These are phyloP conservation scores for Blastomussa wellsi DNA, from an alignment of 92 coral and sea anemone species.

Conservation along the genomic window DNA sequence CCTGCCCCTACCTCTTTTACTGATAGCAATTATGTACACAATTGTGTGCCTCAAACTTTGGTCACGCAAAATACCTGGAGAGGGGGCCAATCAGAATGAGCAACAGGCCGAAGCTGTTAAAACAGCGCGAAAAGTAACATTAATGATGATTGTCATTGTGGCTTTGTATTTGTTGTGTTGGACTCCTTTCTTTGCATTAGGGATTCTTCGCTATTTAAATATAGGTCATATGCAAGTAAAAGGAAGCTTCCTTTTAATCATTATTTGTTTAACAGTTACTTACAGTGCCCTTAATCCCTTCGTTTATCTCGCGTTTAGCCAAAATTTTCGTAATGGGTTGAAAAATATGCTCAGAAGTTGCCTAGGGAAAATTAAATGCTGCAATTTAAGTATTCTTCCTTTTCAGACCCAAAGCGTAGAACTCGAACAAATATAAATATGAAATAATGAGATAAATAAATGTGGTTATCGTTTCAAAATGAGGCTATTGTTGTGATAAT, in stretches of 20 bases:
- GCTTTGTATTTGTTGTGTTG: neutral
- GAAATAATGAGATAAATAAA: no score
- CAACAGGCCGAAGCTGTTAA: conserved; percentile 15
- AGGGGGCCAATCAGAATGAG: conserved; percentile 14
- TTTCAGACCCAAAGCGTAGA: neutral
- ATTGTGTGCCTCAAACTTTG: neutral
- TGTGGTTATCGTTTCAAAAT: no score
- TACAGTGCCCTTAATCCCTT: neutral
- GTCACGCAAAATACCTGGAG: conserved; percentile 23
- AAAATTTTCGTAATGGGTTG: neutral
- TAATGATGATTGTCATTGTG: conserved; percentile 8
- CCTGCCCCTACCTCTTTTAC: neutral
- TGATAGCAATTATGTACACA: neutral
- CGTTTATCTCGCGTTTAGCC: neutral
- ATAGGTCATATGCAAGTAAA: no score
- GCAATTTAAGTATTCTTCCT: neutral
- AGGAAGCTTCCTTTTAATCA: neutral
- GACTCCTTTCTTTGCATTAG: neutral
- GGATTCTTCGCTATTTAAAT: neutral
- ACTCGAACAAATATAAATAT: neutral
- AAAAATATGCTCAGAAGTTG: neutral
- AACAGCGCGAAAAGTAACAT: conserved; percentile 11
- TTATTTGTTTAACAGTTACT: neutral
- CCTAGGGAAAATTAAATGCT: neutral
- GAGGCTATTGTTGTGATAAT: no score